Percentiles rank a stretch among this genome's conserved stretches.
Evolutionary conservation across 2,888 invertebrate genomes (phyloP).

Genomic region (Acanthosepion lycidas): DNA sequence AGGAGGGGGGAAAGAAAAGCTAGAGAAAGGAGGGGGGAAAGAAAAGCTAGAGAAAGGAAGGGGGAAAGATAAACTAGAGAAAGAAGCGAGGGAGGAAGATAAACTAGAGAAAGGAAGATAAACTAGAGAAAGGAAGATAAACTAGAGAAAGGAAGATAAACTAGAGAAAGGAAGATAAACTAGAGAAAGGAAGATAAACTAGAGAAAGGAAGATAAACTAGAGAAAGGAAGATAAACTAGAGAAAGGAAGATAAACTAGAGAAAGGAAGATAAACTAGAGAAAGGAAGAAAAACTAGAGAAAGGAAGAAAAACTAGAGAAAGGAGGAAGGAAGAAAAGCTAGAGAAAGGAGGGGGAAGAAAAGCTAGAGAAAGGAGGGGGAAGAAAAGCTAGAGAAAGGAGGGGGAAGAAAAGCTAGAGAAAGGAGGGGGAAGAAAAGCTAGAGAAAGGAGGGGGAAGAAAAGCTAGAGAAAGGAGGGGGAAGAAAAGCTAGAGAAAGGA

Average conservation of each 20-base stretch:
- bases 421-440: too few relatives aligned
- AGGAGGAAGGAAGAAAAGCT: accelerated
- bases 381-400: too few relatives aligned
- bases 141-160: too few relatives aligned
- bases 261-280: background rate
- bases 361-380: too few relatives aligned
- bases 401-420: too few relatives aligned
- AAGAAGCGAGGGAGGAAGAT: accelerated
- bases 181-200: too few relatives aligned
- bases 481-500: background rate
- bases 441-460: too few relatives aligned
- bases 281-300: background rate
- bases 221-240: background rate
- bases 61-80: background rate
- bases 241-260: background rate
- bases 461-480: background rate
- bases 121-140: too few relatives aligned
- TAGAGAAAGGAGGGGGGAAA: background rate
- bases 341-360: background rate
- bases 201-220: too few relatives aligned
- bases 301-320: accelerated
- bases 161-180: too few relatives aligned
- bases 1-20: background rate
- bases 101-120: background rate
- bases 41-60: background rate